Percentiles rank a stretch among this genome's conserved stretches.
phyloP scores from a whole-genome alignment of 2,797 vertebrate genomes.

The Megalops cyprinoides region DNA sequence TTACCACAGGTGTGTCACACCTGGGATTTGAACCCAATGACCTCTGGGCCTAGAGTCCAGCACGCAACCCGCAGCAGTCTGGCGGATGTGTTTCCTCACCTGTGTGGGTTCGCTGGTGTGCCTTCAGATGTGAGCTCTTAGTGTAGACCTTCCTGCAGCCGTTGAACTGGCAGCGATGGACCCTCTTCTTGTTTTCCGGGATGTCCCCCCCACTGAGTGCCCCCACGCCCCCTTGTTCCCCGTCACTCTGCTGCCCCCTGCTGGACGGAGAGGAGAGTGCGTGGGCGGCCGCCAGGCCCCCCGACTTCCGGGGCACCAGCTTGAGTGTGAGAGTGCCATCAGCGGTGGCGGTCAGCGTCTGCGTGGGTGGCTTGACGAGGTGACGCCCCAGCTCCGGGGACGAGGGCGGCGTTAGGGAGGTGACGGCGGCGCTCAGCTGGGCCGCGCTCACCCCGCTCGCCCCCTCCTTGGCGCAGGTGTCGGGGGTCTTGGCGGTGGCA shows the following conservation, averaged over 20 bases:
- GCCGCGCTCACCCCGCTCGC: slow-evolving; percentile 77
- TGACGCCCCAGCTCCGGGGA: slow-evolving; percentile 94
- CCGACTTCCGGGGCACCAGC: slow-evolving; percentile 87
- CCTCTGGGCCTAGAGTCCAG: neutral
- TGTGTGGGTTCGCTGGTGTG: slow-evolving; percentile 96
- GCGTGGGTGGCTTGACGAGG: slow-evolving; percentile 87
- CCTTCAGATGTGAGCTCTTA: slow-evolving; percentile 96
- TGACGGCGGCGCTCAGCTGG: slow-evolving; percentile 90
- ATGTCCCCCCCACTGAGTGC: slow-evolving; percentile 72
- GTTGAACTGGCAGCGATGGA: slow-evolving; percentile 93
- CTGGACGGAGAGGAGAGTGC: slow-evolving; percentile 73
- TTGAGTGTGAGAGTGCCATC: slow-evolving; percentile 89
- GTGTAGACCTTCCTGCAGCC: slow-evolving; percentile 97
- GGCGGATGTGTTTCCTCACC: slow-evolving; percentile 72
- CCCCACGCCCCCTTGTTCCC: slow-evolving; percentile 78
- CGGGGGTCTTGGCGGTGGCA: slow-evolving; percentile 70
- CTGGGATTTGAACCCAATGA: too few species aligned
- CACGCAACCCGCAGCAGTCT: neutral
- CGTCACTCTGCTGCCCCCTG: slow-evolving; percentile 84
- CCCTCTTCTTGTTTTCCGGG: slow-evolving; percentile 93
- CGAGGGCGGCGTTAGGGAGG: slow-evolving; percentile 90
- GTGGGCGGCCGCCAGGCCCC: slow-evolving; percentile 79
- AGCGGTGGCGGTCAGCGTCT: slow-evolving; percentile 82
- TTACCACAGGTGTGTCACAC: too few species aligned
- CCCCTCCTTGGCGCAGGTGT: slow-evolving; percentile 71